Percentiles rank a stretch among this genome's conserved stretches.
phyloP scores from a whole-genome alignment of 2,888 invertebrate species.

The Ormyrus labotus region DNA sequence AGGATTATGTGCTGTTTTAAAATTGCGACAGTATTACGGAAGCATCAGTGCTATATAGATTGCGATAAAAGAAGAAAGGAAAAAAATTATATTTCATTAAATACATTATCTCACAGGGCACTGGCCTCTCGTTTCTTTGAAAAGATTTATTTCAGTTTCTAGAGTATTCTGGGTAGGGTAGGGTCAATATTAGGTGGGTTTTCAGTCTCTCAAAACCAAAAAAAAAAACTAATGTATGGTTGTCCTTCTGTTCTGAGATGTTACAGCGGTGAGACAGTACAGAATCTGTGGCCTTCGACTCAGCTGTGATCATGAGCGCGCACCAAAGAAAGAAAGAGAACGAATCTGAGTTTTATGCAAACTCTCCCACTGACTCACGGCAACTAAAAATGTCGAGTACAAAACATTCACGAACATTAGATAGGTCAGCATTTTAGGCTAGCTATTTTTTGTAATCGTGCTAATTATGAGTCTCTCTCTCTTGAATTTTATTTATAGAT shows the following conservation, averaged over 20 bases:
- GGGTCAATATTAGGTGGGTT: constrained; percentile 47
- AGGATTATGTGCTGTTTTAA: constrained; percentile 40
- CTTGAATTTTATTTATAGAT: too few species aligned
- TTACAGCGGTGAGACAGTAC: constrained; percentile 77
- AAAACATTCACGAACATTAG: constrained; percentile 70
- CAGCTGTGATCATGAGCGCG: constrained; percentile 75
- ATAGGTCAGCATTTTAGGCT: constrained; percentile 75
- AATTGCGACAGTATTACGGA: constrained; percentile 53
- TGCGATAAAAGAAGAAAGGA: constrained; percentile 55
- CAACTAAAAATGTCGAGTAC: constrained; percentile 70
- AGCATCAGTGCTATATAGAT: constrained; percentile 57
- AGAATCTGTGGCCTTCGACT: constrained; percentile 76
- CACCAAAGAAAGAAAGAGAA: constrained; percentile 75
- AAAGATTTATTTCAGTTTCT: constrained; percentile 42
- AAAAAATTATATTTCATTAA: constrained; percentile 46
- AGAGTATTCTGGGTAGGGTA: constrained; percentile 42
- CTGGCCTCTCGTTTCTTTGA: constrained; percentile 40
- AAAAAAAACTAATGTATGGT: constrained; percentile 76
- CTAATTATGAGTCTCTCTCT: constrained; percentile 69
- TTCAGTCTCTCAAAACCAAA: constrained; percentile 24
- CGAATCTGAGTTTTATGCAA: constrained; percentile 73
- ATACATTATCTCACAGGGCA: constrained; percentile 43
- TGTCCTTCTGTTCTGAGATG: constrained; percentile 78
- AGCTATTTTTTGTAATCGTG: constrained; percentile 65
- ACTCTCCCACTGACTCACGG: constrained; percentile 71